Base-by-base conservation (phyloP, 2,888 invertebrate species). In the Cremastobaeus sp. region DNA sequence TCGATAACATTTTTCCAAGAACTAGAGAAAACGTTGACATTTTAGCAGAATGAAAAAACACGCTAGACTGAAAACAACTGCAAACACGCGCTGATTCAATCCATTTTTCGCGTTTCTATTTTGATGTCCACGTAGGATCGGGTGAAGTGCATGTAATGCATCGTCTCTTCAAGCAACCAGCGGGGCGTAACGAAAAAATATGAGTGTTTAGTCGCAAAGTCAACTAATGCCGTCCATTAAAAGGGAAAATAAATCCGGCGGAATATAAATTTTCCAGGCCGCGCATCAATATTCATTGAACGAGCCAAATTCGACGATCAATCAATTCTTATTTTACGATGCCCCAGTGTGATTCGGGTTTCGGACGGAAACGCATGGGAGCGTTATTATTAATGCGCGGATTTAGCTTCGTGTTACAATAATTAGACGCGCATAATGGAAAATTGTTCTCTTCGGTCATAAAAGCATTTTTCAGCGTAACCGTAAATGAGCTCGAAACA, bases 281-380 rank as follows among this genome's bases (percentile, higher is more conserved):
- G 12, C n/a, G 20, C 47, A 59, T 59, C 47, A 34, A 57, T 57
- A 43, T 57, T 57, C 43, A 34, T 55, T 55, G 50, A 12, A 37
- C 25, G 1, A 39, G 25, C 25, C 37, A 6, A 39, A 37, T 6
- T 17, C 2, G 2, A 17, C 11, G 25, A 52, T 52, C 15, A 6
- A 39, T 52, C 37, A 28, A 5, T 52, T 39, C 30, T 41, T 39
- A 39, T 41, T 28, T 52, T 35, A 48, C 20, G 34, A 34, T 34
- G 4, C n/a, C n/a, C n/a, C 41, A 11, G n/a, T 47, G 3, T 8
- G 47, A n/a, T n/a, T n/a, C n/a, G n/a, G n/a, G n/a, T n/a, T n/a
- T n/a, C n/a, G n/a, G n/a, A n/a, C n/a, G n/a, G n/a, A n/a, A n/a
- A n/a, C n/a, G n/a, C n/a, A n/a, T n/a, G n/a, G n/a, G n/a, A 34